Conservation (phyloP, 1,140 invertebrate genomes). For the Portunus trituberculatus region DNA sequence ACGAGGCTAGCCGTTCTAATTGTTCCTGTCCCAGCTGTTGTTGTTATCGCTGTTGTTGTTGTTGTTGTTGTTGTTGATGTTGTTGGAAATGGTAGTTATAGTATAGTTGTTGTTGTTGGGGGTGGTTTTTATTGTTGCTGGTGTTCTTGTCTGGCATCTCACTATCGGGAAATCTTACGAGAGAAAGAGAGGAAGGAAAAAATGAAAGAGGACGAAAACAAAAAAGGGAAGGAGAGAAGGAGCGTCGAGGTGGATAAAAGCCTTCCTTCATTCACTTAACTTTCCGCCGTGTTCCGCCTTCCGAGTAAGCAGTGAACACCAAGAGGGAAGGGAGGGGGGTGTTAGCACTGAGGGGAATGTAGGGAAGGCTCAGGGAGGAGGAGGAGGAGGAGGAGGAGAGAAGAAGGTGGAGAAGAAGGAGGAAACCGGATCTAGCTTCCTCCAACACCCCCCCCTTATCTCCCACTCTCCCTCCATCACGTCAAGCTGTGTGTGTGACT, state of each 20-base stretch:
- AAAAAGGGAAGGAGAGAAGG: no score
- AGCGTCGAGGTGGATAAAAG: neutral
- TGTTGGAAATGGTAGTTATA: no score
- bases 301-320: neutral
- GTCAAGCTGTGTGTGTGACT: neutral
- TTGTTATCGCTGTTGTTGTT: neutral
- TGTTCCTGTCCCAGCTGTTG: neutral
- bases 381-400: constrained; percentile 7
- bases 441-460: no score
- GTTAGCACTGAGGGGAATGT: neutral
- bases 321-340: neutral
- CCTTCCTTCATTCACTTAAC: neutral
- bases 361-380: neutral
- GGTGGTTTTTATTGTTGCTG: neutral
- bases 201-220: neutral
- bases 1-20: neutral
- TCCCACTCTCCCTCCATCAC: neutral
- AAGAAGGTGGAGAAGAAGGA: no score
- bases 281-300: neutral
- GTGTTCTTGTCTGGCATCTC: neutral
- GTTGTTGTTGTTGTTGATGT: no score
- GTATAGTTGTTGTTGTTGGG: no score
- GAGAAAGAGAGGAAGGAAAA: no score
- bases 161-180: neutral
- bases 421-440: no score